Evolutionary conservation across 1,140 invertebrate species (phyloP), one percentile per base, ranked within the genome.

Genomic region (Heliothis virescens): DNA sequence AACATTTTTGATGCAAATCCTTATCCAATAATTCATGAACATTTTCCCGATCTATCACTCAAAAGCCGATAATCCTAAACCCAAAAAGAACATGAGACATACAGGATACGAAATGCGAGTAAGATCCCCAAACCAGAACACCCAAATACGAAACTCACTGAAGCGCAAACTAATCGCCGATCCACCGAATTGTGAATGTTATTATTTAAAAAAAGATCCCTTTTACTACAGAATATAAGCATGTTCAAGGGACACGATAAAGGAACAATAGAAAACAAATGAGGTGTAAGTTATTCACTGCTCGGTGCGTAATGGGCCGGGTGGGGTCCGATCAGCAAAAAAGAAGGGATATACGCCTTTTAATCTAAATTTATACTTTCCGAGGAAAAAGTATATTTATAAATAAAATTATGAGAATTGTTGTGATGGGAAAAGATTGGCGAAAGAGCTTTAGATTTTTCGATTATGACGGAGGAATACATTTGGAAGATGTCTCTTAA

Each of bases 181-280:
- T 57, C 15, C 48, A n/a, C 73, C 41, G 55, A 79, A 59, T 62
- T 78, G 52, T 67, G 78, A 50, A 79, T 79, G 77, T 65, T 82
- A 69, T 75, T 75, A 74, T 82, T 82, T 78, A 82, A 81, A 73
- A 77, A 81, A 79, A 74, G 60, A n/a, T 69, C 71, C n/a, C 62
- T 55, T 78, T 71, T 59, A 29, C 53, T 59, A 69, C 47, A 74
- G 79, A 73, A 80, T 48, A 48, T 79, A 65, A 85, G 67, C 81
- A 81, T 81, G 79, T 83, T 85, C 76, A 80, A 81, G 82, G 79
- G 79, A 82, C 82, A 80, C 74, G 85, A 80, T 85, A 81, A 87
- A 83, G 83, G 84, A 86, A 90, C 88, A 88, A 91, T 90, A 85
- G 85, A 86, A 88, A 87, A 85, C 86, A 87, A 91, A 91, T 91